Evolutionary conservation across 2,888 invertebrate species (phyloP), one percentile per base, ranked within the genome.

Genomic region (Buathra laborator): DNA sequence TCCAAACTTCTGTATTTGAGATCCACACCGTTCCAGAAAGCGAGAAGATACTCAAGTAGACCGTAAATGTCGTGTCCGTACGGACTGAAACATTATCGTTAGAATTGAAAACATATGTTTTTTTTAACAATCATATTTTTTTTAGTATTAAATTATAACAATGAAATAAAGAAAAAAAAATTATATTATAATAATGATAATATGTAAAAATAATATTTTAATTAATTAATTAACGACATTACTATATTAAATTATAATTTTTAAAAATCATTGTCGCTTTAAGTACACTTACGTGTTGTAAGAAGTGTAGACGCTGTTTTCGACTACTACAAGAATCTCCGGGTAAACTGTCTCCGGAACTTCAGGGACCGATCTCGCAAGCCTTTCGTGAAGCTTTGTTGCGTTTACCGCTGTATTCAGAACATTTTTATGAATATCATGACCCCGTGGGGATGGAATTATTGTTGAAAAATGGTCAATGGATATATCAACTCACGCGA

Each of bases 11-110:
- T 62, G 48, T 72, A 87, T 66, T 64, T 78, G 56, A 88, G 80
- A 72, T 88, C 87, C 10, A 88, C 75, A 2, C 84, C 80, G 79
- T 80, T 76, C 71, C 56, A 56, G 10, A 84, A 83, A 37, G 79
- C 75, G 51, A 86, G 0, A 0, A 87, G 0, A 44, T 87, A 85
- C 24, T 71, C 75, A 43, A 84, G 44, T 6, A 84, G 16, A 2
- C 37, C 10, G 16, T 74, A 32, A 44, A 81, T 48, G 10, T 81
- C 53, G 0, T 19, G 7, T 44, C 64, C 68, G 4, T 64, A 32
- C 10, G 32, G 14, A 3, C 84, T 84, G 44, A 10, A 77, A 24
- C 10, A 6, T 32, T 24, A 32, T 24, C 12, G 32, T 37, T 46
- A 9, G 10, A 46, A 64, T 64, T 7, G 37, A 71, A 43, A 16